These are phyloP conservation scores for Hanleya hanleyi DNA, from an alignment of 2,888 invertebrate genomes.

Conservation along the genomic window DNA sequence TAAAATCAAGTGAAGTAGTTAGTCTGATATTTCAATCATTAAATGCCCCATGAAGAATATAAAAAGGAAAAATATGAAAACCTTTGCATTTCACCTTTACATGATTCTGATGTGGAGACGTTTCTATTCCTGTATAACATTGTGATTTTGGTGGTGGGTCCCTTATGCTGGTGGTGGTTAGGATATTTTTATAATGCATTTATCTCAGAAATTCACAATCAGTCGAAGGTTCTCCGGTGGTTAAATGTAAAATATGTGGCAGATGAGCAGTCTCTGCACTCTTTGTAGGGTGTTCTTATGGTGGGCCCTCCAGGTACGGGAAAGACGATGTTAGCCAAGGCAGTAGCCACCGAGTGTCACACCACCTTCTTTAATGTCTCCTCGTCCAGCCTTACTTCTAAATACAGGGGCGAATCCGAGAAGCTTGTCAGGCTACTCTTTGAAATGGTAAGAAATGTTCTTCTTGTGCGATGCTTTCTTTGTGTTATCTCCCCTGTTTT, in stretches of 20 bases:
- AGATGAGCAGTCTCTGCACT: constrained; percentile 17
- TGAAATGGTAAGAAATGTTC: constrained; percentile 86
- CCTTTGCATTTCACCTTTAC: no score
- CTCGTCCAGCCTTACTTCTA: constrained; percentile 97
- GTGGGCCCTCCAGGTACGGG: constrained; percentile 76
- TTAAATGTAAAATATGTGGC: no score
- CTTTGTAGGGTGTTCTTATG: constrained; percentile 72
- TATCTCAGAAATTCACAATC: not conserved
- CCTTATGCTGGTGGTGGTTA: no score
- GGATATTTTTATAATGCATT: no score
- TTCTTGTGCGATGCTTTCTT: not conserved
- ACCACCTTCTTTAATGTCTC: constrained; percentile 85
- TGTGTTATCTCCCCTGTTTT: not conserved
- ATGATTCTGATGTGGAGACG: no score
- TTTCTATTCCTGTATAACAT: no score
- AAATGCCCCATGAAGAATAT: no score
- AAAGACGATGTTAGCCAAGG: constrained; percentile 76
- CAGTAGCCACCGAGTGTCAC: constrained; percentile 76
- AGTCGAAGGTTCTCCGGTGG: not conserved
- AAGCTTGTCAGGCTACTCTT: constrained; percentile 96
- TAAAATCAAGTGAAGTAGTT: no score
- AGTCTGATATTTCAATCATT: no score
- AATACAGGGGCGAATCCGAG: constrained; percentile 99
- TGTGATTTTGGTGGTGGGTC: no score
- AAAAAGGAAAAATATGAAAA: no score